Conservation (phyloP, 37 sponge, comb jelly and placozoan genomes). For the Mnemiopsis leidyi region DNA sequence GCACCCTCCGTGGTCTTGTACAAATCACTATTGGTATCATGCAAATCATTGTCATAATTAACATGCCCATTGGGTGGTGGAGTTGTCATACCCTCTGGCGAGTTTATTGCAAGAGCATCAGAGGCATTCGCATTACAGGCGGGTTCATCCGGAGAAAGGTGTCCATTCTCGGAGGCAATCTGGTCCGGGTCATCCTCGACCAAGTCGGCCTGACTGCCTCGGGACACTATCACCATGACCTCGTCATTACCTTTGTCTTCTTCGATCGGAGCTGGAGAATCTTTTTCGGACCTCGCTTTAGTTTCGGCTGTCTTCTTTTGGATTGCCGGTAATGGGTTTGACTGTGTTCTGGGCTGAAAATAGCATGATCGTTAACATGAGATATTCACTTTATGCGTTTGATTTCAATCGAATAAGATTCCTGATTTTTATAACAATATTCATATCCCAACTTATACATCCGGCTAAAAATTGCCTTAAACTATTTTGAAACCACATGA, state of each 20-base stretch:
- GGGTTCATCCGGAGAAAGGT: background rate
- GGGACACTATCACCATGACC: background rate
- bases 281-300: conserved; percentile 22
- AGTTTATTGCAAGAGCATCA: background rate
- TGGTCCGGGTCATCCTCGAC: background rate
- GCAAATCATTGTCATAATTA: background rate
- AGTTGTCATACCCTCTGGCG: background rate
- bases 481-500: too few relatives aligned
- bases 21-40: background rate
- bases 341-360: conserved; percentile 52
- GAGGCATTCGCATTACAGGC: background rate
- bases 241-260: conserved; percentile 62
- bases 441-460: too few relatives aligned
- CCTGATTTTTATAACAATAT: too few relatives aligned
- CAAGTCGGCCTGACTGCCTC: conserved; percentile 39
- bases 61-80: background rate
- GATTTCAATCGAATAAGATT: too few relatives aligned
- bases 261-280: conserved; percentile 44
- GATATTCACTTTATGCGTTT: too few relatives aligned
- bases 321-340: conserved; percentile 47
- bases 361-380: too few relatives aligned
- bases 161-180: background rate
- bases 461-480: too few relatives aligned
- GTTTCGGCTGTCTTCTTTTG: background rate
- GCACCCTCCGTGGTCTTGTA: background rate